Percentiles rank a stretch among this genome's conserved stretches.
Conservation (phyloP, 2,113 vertebrate species). For the Anseranas semipalmata region DNA sequence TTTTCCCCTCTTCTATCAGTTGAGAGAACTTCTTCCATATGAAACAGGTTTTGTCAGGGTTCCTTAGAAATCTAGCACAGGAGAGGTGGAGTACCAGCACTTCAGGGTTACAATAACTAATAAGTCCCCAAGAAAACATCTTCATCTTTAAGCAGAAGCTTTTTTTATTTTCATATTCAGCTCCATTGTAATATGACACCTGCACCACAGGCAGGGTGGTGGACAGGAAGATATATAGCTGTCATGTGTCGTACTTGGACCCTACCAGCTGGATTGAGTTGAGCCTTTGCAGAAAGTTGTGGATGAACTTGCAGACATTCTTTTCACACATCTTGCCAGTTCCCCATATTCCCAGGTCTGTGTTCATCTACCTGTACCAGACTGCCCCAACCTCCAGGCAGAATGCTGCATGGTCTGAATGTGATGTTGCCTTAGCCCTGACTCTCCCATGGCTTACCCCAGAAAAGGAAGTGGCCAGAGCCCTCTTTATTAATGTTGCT, state of each 20-base stretch:
- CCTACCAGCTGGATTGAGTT: not conserved
- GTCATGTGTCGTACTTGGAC: not conserved
- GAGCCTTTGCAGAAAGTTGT: not conserved
- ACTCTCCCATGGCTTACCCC: not conserved
- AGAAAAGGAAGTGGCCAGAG: not conserved
- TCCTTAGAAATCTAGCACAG: not conserved
- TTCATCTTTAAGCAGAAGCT: not conserved
- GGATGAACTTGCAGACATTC: not conserved
- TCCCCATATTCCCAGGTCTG: fast-evolving
- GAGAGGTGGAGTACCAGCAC: not conserved
- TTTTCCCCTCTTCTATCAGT: fast-evolving
- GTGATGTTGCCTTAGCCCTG: not conserved
- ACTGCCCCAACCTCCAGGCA: not conserved
- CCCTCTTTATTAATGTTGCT: not conserved
- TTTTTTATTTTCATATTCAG: not conserved
- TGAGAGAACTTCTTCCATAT: not conserved
- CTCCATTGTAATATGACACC: not conserved
- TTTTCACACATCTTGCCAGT: not conserved
- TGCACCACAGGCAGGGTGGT: not conserved
- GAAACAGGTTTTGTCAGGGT: not conserved
- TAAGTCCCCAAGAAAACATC: not conserved
- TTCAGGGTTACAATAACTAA: not conserved
- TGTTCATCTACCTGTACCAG: not conserved
- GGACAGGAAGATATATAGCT: not conserved
- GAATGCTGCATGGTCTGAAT: not conserved